Evolutionary conservation across 2,797 vertebrate species (phyloP), one percentile per base, ranked within the genome.

Genomic region (Galaxias olidus): DNA sequence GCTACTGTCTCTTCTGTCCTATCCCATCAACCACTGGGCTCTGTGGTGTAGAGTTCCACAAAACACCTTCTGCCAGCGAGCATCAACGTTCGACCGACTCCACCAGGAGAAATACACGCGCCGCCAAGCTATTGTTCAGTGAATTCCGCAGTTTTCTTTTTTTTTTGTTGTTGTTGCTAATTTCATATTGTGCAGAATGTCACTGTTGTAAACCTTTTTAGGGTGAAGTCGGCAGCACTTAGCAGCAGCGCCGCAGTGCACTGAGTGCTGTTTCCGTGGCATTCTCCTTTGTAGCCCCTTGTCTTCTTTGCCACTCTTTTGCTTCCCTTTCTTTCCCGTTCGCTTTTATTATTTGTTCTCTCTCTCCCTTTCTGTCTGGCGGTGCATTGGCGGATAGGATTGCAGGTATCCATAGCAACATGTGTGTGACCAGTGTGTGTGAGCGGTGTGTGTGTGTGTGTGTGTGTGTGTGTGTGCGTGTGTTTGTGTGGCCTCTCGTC

Each of bases 391-490:
- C 73, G 64, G 79, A 79, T 68, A 77, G 83, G 76, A 86, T 81
- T 52, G 74, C 72, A 83, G 68, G 89, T 90, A 87, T 89, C 89
- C 89, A 89, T 90, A 85, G 89, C 87, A 90, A 90, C 30, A 56
- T 54, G 50, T 63, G 59, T 71, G 59, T 42, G 59, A 60, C 45
- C 49, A 51, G 20, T 40, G 52, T 55, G 52, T 55, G 10, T 55
- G 59, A 20, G 70, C 49, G 71, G 45, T 60, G 45, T 14, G 51
- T 45, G 67, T 15, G 46, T 58, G 69, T 69, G 68, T 63, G 66
- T 60, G 65, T 70, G 52, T 9, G 52, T 17, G 52, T 49, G 48
- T 20, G 43, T 20, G 44, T 40, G 53, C 14, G 59, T 30, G 65
- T 30, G 59, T 65, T 58, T 74, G 80, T 66, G 61, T 68, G 71